Evolutionary conservation across 1,140 invertebrate species (phyloP).

Genomic region (Solen grandis): DNA sequence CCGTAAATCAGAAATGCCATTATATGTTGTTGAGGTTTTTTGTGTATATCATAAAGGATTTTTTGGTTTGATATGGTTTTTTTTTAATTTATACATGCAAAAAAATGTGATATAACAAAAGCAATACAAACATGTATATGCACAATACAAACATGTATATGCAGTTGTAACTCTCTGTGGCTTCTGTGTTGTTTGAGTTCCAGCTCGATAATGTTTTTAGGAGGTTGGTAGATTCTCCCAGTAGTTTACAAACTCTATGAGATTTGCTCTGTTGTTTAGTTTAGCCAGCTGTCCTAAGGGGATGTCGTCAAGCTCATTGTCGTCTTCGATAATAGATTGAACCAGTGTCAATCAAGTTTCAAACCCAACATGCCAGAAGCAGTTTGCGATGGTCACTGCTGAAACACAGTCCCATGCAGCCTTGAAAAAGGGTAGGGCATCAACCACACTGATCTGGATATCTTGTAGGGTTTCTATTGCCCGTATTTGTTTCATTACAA

Average conservation of each 20-base stretch:
- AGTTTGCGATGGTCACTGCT: constrained; percentile 35
- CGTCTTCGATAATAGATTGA: neutral
- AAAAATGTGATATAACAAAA: too few species aligned
- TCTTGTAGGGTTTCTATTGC: constrained; percentile 23
- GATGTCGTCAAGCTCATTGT: constrained; percentile 35
- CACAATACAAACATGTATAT: too few species aligned
- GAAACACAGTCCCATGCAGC: neutral
- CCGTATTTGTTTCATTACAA: constrained; percentile 47
- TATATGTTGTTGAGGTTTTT: too few species aligned
- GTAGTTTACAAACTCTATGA: neutral
- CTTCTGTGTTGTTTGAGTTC: too few species aligned
- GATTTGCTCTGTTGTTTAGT: neutral
- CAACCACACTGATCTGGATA: neutral
- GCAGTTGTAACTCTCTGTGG: too few species aligned
- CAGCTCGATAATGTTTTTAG: too few species aligned
- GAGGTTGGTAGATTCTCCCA: neutral
- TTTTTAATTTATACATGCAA: too few species aligned
- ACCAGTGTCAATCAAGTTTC: neutral
- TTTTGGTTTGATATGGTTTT: too few species aligned
- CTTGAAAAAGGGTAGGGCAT: neutral
- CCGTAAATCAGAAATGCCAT: too few species aligned
- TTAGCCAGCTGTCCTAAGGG: neutral
- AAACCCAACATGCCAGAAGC: constrained; percentile 54
- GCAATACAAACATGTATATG: too few species aligned
- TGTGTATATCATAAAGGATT: too few species aligned